Base-by-base conservation (phyloP, 2,797 vertebrate genomes). In the Sebastes nivosus region DNA sequence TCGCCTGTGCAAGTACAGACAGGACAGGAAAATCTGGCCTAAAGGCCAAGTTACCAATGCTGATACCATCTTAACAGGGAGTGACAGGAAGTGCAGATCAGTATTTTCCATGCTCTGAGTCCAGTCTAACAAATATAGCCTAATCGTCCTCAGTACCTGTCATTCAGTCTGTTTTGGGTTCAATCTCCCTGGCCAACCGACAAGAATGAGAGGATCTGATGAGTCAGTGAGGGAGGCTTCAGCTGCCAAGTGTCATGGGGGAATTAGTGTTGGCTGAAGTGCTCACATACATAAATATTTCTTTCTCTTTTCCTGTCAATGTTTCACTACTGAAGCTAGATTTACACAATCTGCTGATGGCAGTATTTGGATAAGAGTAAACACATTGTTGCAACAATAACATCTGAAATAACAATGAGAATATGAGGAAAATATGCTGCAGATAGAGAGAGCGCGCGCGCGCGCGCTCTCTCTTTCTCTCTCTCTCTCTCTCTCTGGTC, bases 71-170 rank as follows among this genome's bases (percentile, higher is more conserved):
- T 79, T n/a, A 77, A 80, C 63, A 68, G 70, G 65, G 65, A 57
- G 42, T 57, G 76, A 79, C 57, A 73, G 69, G 77, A 67, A 66
- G 72, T 27, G 72, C 30, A 67, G 42, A 79, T 82, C 77, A 85
- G 85, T 76, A 75, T 82, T 89, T 92, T 89, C 79, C 81, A 85
- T 76, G 69, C 75, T 65, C 66, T 20, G 74, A 79, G 68, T 74
- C 34, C 66, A 83, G 75, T 70, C 80, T 46, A 82, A 90, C 84
- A 90, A 90, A 92, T 88, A 88, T 79, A 90, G 82, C 52, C 46
- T 75, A 67, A 91, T 86, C 79, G 79, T 88, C 59, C 81, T 88
- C 59, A 46, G 61, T 34, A 82, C 30, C 59, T 65, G 84, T 81
- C 83, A 75, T 67, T 85, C 79, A 25, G 20, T 20, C 81, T 27